Conservation (phyloP, 2,797 vertebrate species). For the Rousettus madagascariensis region DNA sequence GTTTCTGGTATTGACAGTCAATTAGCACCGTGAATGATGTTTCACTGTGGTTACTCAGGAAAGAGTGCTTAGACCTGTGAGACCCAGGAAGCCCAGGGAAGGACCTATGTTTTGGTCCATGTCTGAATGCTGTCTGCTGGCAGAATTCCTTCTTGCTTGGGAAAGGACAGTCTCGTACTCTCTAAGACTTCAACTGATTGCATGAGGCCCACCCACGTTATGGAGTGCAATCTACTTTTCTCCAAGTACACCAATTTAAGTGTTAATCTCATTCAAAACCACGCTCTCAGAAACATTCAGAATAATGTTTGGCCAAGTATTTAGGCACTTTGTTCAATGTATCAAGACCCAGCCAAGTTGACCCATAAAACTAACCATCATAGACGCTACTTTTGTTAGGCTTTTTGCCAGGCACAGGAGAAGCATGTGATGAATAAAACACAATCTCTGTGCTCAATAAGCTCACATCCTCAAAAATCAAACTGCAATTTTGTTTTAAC, state of each 20-base stretch:
- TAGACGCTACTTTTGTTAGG: neutral
- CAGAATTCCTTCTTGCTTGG: neutral
- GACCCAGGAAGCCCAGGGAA: neutral
- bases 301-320: neutral
- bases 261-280: neutral
- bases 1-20: neutral
- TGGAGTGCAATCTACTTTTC: neutral
- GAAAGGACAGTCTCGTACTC: neutral
- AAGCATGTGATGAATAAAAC: neutral
- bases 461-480: neutral
- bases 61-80: rapidly evolving
- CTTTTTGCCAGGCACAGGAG: neutral
- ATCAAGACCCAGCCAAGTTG: neutral
- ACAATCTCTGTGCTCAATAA: neutral
- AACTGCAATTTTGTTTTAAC: neutral
- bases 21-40: neutral
- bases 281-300: neutral
- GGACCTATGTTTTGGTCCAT: neutral
- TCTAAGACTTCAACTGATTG: neutral
- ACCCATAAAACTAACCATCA: neutral
- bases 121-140: neutral
- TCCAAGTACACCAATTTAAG: neutral
- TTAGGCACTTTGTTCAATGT: neutral
- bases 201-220: neutral
- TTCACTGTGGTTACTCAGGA: too few species aligned